phyloP scores from a whole-genome alignment of 1,140 invertebrate species.

The Drosophila insularis region DNA sequence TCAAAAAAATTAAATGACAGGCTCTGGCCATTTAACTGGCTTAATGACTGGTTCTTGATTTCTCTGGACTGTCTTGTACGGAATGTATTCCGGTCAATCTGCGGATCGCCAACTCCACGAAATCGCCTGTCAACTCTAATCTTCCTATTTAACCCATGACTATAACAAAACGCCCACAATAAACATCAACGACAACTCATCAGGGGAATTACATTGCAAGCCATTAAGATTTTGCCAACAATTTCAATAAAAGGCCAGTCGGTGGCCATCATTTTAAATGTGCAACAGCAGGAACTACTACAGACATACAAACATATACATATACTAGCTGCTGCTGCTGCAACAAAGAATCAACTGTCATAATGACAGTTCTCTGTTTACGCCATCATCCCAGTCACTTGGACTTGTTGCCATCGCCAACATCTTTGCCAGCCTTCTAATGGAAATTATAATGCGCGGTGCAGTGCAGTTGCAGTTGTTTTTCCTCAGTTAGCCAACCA shows the following conservation, averaged over 20 bases:
- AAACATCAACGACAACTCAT: neutral
- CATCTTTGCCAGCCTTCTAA: constrained; percentile 58
- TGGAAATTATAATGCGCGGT: constrained; percentile 78
- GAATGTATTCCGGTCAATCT: too few relatives aligned
- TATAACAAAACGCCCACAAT: neutral
- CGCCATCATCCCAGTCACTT: constrained; percentile 66
- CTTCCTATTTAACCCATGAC: too few relatives aligned
- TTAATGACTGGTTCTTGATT: too few relatives aligned
- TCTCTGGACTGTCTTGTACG: too few relatives aligned
- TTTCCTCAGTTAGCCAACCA: constrained; percentile 27
- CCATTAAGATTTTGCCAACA: constrained; percentile 35
- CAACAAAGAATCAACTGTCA: constrained; percentile 74
- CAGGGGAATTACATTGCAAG: neutral
- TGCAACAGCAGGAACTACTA: constrained; percentile 52
- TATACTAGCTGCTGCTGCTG: constrained; percentile 22
- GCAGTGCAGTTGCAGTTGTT: constrained; percentile 57
- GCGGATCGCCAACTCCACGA: too few relatives aligned
- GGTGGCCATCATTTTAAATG: constrained; percentile 78
- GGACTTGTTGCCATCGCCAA: constrained; percentile 48
- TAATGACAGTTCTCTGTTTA: constrained; percentile 80
- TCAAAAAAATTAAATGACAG: too few relatives aligned
- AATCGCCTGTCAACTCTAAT: too few relatives aligned
- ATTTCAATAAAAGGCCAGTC: constrained; percentile 51
- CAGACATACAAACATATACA: neutral
- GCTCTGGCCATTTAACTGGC: too few relatives aligned